Base-by-base conservation (phyloP, 2,888 invertebrate species). In the Agonopterix heracliana region DNA sequence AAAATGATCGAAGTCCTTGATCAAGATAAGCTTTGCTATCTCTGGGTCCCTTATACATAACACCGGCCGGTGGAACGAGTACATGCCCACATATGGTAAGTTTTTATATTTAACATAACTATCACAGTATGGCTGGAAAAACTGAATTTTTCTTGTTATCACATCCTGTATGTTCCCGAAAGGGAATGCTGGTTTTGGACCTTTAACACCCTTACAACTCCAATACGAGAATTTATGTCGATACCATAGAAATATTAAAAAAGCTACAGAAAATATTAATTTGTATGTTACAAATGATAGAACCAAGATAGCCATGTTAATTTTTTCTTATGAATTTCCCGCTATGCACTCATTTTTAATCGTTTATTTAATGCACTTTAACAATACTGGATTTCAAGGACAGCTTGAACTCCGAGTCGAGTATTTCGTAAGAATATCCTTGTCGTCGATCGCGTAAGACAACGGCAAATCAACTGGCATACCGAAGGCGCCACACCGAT, bases 1-100 rank as follows among this genome's bases (percentile, higher is more conserved):
- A 57, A 94, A 93, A 68, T 91, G 79, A 9, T 81, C 81, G 57
- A 92, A 93, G 64, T 93, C 93, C 59, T 87, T 90, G 43, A 90
- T 86, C 58, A 93, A 66, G 13, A 93, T 82, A 47, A 89, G 79
- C 56, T 91, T 91, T 1, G 91, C 90, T 52, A 93, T 64, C 10
- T 91, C 89, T 9, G 91, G 89, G 71, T 93, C 92, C 49, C 92
- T 80, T 7, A 93, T 77, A 34, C 92, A 68, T 35, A 93, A 68
- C n/a, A 90, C 90, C 2, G 92, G 92, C 40, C 90, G 81, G 52
- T 90, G 86, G 53, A 92, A 89, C 53, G 91, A 88, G 64, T 92
- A 93, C 64, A 93, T 76, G 0, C 93, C 93, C 5, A 91, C 69
- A 41, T 78, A 88, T 8, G 86, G 85, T 52, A 83, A 69, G 61